These are phyloP conservation scores for Periophthalmodon schlosseri DNA, from an alignment of 2,113 vertebrate species.

Conservation along the genomic window DNA sequence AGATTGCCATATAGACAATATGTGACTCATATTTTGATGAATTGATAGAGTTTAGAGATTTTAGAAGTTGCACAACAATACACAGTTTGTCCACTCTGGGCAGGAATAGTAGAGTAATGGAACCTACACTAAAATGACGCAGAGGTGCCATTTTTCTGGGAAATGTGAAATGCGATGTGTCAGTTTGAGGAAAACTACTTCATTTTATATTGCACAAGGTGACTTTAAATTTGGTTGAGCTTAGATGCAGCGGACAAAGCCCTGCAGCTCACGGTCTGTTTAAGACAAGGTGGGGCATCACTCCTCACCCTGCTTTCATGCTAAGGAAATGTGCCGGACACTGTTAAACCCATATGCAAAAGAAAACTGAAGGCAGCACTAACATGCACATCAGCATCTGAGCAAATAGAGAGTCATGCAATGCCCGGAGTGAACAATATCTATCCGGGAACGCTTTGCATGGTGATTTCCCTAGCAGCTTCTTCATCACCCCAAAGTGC, in stretches of 20 bases:
- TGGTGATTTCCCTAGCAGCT: constrained; percentile 77
- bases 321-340: constrained; percentile 74
- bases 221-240: constrained; percentile 32
- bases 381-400: constrained; percentile 68
- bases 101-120: background rate
- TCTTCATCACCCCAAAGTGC: constrained; percentile 64
- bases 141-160: background rate
- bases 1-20: background rate
- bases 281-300: constrained; percentile 56
- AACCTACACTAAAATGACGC: background rate
- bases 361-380: constrained; percentile 61
- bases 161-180: background rate
- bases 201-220: background rate
- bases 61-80: background rate
- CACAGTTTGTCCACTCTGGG: background rate
- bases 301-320: constrained; percentile 64
- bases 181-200: background rate
- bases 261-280: constrained; percentile 37
- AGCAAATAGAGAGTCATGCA: constrained; percentile 59
- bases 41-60: too few relatives aligned
- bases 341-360: constrained; percentile 71
- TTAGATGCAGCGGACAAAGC: constrained; percentile 34
- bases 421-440: constrained; percentile 66
- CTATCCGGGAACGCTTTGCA: constrained; percentile 68
- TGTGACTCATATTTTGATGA: too few relatives aligned